Conservation (phyloP, 1,140 invertebrate genomes). For the Cydia amplana region DNA sequence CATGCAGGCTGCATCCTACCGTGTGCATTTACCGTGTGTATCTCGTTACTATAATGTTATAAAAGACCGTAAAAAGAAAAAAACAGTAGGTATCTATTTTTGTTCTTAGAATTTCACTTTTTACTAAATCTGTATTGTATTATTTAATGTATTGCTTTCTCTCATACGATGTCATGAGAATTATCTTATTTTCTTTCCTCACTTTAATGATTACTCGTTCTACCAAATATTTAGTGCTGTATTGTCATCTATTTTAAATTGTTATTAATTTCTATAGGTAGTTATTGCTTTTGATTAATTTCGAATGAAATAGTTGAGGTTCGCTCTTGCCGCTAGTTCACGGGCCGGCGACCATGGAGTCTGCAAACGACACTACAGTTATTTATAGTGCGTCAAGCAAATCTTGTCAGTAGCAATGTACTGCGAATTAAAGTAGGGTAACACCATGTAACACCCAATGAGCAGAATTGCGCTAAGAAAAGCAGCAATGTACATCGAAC, state of each 20-base stretch:
- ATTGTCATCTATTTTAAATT: not conserved
- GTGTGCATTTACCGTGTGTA: too few relatives aligned
- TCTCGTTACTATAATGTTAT: too few relatives aligned
- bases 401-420: too few relatives aligned
- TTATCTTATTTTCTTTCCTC: not conserved
- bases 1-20: too few relatives aligned
- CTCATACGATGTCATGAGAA: not conserved
- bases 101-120: too few relatives aligned
- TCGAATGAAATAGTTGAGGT: not conserved
- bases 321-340: conserved; percentile 5
- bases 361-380: not conserved
- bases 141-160: not conserved
- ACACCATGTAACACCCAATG: too few relatives aligned
- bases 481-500: too few relatives aligned
- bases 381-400: too few relatives aligned
- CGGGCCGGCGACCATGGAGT: not conserved
- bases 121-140: not conserved
- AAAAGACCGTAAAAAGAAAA: too few relatives aligned
- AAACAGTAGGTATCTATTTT: too few relatives aligned
- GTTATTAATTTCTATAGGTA: not conserved
- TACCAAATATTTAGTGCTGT: conserved; percentile 19
- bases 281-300: not conserved
- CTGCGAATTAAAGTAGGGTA: too few relatives aligned
- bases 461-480: too few relatives aligned
- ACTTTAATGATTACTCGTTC: not conserved